These are phyloP conservation scores for Automeris io DNA, from an alignment of 2,888 invertebrate genomes.

Conservation along the genomic window DNA sequence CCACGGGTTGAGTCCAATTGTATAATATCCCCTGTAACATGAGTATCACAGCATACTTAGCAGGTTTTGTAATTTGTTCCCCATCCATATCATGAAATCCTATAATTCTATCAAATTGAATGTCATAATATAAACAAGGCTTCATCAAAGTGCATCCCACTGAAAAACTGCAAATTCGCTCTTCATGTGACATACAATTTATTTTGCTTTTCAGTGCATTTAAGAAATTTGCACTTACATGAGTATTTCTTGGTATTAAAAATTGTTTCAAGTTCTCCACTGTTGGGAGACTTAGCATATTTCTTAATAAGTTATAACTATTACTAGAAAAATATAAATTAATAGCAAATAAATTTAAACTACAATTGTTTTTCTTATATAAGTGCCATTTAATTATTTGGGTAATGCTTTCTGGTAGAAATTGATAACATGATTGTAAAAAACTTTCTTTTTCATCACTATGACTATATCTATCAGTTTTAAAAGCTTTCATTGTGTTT, in stretches of 20 bases:
- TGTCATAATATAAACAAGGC: no score
- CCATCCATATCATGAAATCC: constrained; percentile 28
- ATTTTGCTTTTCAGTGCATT: no score
- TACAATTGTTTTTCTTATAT: constrained; percentile 11
- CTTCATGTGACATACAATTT: constrained; percentile 20
- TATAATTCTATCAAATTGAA: constrained; percentile 22
- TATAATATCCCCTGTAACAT: constrained; percentile 24
- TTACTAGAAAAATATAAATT: constrained; percentile 20
- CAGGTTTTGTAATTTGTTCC: constrained; percentile 17
- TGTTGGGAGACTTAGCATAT: constrained; percentile 18
- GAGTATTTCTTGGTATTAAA: no score
- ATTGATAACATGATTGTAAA: constrained; percentile 13
- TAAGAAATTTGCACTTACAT: no score
- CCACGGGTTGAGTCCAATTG: constrained; percentile 26
- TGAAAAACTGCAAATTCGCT: constrained; percentile 23
- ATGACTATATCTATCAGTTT: no score
- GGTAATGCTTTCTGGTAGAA: constrained; percentile 14
- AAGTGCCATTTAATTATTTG: constrained; percentile 18
- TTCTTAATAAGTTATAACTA: constrained; percentile 15
- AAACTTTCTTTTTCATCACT: no score
- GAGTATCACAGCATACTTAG: constrained; percentile 22
- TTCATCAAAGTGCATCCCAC: no score
- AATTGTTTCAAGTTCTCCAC: no score
- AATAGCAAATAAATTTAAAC: constrained; percentile 17
- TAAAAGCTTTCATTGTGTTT: no score